Evolutionary conservation across 2,888 invertebrate species (phyloP).

Genomic region (Tipula helvola): DNA sequence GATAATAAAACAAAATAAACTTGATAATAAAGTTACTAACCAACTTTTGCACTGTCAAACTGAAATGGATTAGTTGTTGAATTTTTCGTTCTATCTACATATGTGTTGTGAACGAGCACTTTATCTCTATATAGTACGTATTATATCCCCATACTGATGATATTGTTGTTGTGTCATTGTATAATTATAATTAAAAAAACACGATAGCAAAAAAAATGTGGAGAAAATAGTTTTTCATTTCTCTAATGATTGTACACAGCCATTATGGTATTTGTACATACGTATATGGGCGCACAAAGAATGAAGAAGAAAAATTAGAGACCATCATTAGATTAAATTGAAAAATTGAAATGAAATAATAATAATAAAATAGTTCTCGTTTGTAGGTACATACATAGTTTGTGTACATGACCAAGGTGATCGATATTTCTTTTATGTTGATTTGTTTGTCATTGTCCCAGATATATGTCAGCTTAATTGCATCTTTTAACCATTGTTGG

Average conservation of each 20-base stretch:
- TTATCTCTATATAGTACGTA: neutral
- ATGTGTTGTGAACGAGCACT: neutral
- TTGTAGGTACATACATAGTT: neutral
- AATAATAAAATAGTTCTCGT: neutral
- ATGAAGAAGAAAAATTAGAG: neutral
- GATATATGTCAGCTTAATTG: neutral
- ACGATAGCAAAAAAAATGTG: neutral
- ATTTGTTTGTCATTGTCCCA: neutral
- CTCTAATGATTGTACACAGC: neutral
- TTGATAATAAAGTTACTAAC: neutral
- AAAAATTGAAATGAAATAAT: neutral
- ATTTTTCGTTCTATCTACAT: neutral
- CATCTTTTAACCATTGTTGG: neutral
- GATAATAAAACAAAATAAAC: neutral
- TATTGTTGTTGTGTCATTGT: neutral
- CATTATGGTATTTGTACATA: neutral
- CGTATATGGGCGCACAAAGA: neutral
- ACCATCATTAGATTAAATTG: neutral
- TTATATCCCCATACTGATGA: neutral
- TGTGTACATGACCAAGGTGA: neutral
- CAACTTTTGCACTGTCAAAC: neutral
- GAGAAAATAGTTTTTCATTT: neutral
- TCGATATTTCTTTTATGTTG: neutral
- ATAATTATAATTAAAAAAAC: neutral
- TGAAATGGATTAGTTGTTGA: neutral